Percentiles rank a stretch among this genome's conserved stretches.
These are phyloP conservation scores for Ypsolopha scabrella DNA, from an alignment of 2,888 invertebrate species.

Conservation along the genomic window DNA sequence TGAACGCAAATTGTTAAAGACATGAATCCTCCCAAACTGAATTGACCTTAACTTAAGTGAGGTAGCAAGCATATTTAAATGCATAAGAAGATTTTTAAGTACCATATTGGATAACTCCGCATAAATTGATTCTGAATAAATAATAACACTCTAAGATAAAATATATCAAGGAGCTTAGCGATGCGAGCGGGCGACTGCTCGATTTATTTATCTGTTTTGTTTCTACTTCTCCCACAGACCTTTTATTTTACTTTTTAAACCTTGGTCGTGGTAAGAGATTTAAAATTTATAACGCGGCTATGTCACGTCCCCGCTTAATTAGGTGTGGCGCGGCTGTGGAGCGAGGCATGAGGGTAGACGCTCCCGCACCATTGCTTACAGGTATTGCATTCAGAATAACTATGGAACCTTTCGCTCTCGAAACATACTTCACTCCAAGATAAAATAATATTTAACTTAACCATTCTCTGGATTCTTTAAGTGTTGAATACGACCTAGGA, in stretches of 20 bases:
- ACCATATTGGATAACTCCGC: too few relatives aligned
- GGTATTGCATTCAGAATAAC: conserved; percentile 29
- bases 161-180: too few relatives aligned
- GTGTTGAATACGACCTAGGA: too few relatives aligned
- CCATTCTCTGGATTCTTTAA: conserved; percentile 27
- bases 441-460: conserved; percentile 44
- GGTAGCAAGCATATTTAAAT: too few relatives aligned
- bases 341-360: conserved; percentile 31
- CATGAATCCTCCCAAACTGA: background rate
- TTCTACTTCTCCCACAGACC: conserved; percentile 14
- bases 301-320: conserved; percentile 60
- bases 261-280: conserved; percentile 38
- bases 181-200: background rate
- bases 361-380: conserved; percentile 26
- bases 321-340: conserved; percentile 33
- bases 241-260: conserved; percentile 33
- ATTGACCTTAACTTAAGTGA: background rate
- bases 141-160: too few relatives aligned
- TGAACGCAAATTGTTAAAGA: background rate
- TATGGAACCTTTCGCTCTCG: conserved; percentile 35
- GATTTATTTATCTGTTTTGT: conserved; percentile 16
- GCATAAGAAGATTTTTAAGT: too few relatives aligned
- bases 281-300: conserved; percentile 55
- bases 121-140: too few relatives aligned
- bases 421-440: conserved; percentile 37